Conservation (phyloP, 2,113 vertebrate genomes). For the Sakesphorus luctuosus region DNA sequence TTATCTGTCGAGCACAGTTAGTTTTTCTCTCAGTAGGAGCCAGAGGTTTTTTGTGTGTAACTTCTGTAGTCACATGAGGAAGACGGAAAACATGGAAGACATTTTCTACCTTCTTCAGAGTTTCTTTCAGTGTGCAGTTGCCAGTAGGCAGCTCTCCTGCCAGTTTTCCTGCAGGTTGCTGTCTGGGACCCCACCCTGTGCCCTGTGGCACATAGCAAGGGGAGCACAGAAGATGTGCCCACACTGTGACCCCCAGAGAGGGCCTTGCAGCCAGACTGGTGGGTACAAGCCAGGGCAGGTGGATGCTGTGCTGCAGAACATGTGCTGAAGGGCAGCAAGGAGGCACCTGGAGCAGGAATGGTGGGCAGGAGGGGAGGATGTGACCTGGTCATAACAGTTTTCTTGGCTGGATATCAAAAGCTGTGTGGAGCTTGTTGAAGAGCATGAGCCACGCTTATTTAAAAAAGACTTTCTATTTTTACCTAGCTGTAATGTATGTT, state of each 20-base stretch:
- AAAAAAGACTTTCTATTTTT: neutral
- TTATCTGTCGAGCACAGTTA: neutral
- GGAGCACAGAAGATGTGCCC: neutral
- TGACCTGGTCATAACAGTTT: neutral
- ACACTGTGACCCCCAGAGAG: neutral
- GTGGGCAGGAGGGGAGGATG: neutral
- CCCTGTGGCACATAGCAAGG: neutral
- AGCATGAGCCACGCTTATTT: neutral
- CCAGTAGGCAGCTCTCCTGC: neutral
- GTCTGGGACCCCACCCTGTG: neutral
- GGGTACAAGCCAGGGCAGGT: accelerated
- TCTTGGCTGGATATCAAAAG: neutral
- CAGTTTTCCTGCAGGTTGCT: neutral
- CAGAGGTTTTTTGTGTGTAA: neutral
- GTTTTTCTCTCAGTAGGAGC: neutral
- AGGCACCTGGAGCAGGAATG: neutral
- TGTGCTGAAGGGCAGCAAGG: accelerated
- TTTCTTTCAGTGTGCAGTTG: accelerated
- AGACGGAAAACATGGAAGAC: neutral
- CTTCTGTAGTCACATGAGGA: neutral
- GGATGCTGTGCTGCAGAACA: accelerated
- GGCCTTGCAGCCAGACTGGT: neutral
- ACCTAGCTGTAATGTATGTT: neutral
- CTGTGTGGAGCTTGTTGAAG: neutral
- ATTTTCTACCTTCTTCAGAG: neutral